phyloP scores from a whole-genome alignment of 1,140 invertebrate genomes.

The Rhizoglyphus robini region DNA sequence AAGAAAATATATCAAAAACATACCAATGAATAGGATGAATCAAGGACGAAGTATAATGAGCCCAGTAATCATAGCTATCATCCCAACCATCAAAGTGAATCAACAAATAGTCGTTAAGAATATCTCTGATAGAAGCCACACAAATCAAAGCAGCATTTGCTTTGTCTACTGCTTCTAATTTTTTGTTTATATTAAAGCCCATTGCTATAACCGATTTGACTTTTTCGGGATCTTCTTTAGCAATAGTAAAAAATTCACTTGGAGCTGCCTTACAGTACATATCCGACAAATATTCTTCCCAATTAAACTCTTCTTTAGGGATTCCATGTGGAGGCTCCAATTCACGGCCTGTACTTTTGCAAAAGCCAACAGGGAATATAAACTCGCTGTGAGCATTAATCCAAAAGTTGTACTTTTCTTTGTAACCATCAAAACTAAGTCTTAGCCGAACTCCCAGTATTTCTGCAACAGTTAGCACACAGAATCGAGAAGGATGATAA shows the following conservation, averaged over 20 bases:
- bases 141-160: constrained; percentile 71
- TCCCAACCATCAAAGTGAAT: constrained; percentile 93
- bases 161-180: constrained; percentile 83
- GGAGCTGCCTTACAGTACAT: constrained; percentile 62
- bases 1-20: background rate
- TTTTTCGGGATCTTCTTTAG: constrained; percentile 27
- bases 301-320: constrained; percentile 56
- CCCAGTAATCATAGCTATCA: constrained; percentile 86
- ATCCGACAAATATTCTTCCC: constrained; percentile 66
- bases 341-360: constrained; percentile 58
- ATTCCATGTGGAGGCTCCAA: constrained; percentile 52
- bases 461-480: constrained; percentile 71
- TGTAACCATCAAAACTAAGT: constrained; percentile 82
- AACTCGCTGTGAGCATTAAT: constrained; percentile 74
- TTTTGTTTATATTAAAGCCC: constrained; percentile 72
- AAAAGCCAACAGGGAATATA: constrained; percentile 87
- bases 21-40: constrained; percentile 82
- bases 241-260: constrained; percentile 57
- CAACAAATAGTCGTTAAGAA: constrained; percentile 66
- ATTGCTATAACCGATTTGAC: constrained; percentile 30
- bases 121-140: constrained; percentile 70
- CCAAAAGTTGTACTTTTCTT: constrained; percentile 84
- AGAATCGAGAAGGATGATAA: constrained; percentile 70
- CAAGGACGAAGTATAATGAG: constrained; percentile 69
- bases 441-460: constrained; percentile 55